These are phyloP conservation scores for Ichneumon xanthorius DNA, from an alignment of 2,888 invertebrate species.

Conservation along the genomic window DNA sequence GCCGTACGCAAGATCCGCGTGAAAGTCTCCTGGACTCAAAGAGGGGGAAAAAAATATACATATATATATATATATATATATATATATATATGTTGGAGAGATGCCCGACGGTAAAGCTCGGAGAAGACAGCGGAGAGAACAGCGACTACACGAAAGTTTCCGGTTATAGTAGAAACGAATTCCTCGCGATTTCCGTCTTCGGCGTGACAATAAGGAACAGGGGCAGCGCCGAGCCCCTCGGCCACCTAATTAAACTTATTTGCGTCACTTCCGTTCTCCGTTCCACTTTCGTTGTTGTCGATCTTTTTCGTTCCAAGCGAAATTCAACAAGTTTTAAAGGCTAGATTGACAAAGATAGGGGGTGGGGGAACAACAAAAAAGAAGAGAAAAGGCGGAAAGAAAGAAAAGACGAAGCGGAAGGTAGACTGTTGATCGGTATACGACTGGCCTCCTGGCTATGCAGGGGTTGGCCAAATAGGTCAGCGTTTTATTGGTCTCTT, in stretches of 20 bases:
- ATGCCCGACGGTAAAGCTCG: neutral
- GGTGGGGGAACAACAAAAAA: neutral
- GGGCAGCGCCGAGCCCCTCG: constrained; percentile 41
- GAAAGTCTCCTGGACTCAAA: neutral
- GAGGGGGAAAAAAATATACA: too few species aligned
- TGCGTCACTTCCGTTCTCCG: constrained; percentile 3
- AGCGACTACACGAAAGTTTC: constrained; percentile 40
- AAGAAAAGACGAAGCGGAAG: neutral
- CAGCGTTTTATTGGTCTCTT: constrained; percentile 27
- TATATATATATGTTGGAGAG: too few species aligned
- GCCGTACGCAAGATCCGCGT: neutral
- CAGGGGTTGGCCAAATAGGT: constrained; percentile 15
- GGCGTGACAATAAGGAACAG: constrained; percentile 56
- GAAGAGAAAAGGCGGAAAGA: neutral
- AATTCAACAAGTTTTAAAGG: constrained; percentile 16
- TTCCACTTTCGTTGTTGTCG: constrained; percentile 23
- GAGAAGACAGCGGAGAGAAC: neutral
- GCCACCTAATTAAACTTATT: constrained; percentile 61
- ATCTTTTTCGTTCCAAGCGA: constrained; percentile 24
- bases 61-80: too few species aligned
- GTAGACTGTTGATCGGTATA: neutral
- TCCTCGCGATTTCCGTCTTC: constrained; percentile 52
- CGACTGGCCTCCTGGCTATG: neutral
- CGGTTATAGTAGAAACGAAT: constrained; percentile 48
- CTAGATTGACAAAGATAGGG: neutral